A percentile compares a stretch with the other conserved stretches of the same genome.
Evolutionary conservation across 2,797 vertebrate species (phyloP).

Genomic region (Oreortyx pictus): DNA sequence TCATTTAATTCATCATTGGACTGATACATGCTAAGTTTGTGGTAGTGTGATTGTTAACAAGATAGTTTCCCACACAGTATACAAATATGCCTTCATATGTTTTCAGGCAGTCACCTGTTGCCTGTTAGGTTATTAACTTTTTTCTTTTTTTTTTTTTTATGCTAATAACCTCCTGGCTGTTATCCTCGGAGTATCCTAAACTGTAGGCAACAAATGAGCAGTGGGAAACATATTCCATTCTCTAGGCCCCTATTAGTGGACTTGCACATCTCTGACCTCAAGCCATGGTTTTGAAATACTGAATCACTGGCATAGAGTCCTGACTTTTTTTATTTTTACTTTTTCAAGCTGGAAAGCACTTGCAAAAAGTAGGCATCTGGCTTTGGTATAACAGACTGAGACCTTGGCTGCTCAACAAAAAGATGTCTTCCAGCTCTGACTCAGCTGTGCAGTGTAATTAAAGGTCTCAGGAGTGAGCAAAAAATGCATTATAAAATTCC

Average conservation of each 20-base stretch:
- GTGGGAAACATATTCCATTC: not conserved
- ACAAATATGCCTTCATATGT: not conserved
- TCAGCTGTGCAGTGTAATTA: conserved; percentile 24
- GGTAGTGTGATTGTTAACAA: conserved; percentile 18
- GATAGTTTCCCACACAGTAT: not conserved
- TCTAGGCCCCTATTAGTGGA: not conserved
- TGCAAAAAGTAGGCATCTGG: conserved; percentile 44
- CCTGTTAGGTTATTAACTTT: not conserved
- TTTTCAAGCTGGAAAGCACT: conserved; percentile 33
- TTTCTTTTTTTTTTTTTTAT: not conserved
- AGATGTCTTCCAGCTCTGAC: conserved; percentile 25
- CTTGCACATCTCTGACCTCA: not conserved
- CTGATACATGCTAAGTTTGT: conserved; percentile 5
- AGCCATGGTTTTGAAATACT: not conserved
- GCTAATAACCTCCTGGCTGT: not conserved
- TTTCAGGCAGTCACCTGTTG: conserved; percentile 25
- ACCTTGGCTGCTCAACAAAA: conserved; percentile 5
- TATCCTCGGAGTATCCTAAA: not conserved
- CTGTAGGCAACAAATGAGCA: not conserved
- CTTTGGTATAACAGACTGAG: conserved; percentile 36
- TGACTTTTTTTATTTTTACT: not conserved
- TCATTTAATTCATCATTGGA: not conserved
- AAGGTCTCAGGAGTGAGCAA: conserved; percentile 25
- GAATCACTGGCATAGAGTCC: not conserved
- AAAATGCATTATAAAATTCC: not conserved